Evolutionary conservation across 1,140 invertebrate genomes (phyloP).

Genomic region (Cydia amplana): DNA sequence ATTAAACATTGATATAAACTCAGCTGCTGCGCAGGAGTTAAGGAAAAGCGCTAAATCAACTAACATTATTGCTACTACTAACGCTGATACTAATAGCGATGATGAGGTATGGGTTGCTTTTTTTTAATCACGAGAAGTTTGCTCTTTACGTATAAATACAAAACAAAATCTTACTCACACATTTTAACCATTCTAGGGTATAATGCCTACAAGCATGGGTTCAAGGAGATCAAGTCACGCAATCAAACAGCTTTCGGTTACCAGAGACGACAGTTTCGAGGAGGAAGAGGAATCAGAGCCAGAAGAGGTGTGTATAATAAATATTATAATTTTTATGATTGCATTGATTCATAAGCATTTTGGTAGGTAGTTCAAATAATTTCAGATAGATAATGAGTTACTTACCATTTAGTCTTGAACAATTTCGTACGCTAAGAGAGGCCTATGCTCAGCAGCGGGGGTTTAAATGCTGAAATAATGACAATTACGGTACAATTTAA

Average conservation of each 20-base stretch:
- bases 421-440: too few species aligned
- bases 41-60: slow-evolving; percentile 57
- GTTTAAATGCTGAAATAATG: too few species aligned
- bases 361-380: background rate
- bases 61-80: slow-evolving; percentile 54
- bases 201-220: slow-evolving; percentile 72
- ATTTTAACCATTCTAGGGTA: slow-evolving; percentile 55
- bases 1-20: slow-evolving; percentile 66
- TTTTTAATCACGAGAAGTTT: background rate
- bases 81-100: slow-evolving; percentile 62
- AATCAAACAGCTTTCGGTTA: slow-evolving; percentile 73
- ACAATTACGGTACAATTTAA: too few species aligned
- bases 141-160: background rate
- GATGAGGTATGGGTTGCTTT: slow-evolving; percentile 61
- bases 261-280: slow-evolving; percentile 75
- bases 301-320: slow-evolving; percentile 59
- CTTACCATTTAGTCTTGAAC: too few species aligned
- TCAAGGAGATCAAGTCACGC: slow-evolving; percentile 77
- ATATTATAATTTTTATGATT: background rate
- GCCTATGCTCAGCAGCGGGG: too few species aligned
- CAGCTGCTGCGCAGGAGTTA: slow-evolving; percentile 61
- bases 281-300: slow-evolving; percentile 79
- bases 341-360: background rate
- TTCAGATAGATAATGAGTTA: too few species aligned
- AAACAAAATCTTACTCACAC: slow-evolving; percentile 1